A percentile compares a stretch with the other conserved stretches of the same genome.
phyloP scores from a whole-genome alignment of 2,888 invertebrate species.

The Meiosimyza platycephala region DNA sequence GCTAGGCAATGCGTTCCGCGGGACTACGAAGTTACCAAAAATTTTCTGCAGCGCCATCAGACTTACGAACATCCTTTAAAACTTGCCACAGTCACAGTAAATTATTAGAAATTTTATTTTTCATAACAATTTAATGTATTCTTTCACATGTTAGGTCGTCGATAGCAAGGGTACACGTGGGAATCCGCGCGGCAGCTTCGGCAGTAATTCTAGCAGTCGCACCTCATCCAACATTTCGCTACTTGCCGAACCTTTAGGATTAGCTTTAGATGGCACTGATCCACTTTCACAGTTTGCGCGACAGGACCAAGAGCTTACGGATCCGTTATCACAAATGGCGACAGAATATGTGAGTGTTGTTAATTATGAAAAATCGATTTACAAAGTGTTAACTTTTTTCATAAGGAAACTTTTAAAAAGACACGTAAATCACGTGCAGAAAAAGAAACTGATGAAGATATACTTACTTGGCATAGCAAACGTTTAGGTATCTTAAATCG shows the following conservation, averaged over 20 bases:
- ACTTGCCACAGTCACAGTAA: slow-evolving; percentile 68
- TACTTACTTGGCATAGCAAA: slow-evolving; percentile 81
- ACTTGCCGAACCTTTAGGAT: slow-evolving; percentile 69
- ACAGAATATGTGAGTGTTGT: slow-evolving; percentile 57
- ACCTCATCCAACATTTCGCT: slow-evolving; percentile 69
- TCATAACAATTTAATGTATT: background rate
- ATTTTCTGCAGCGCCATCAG: slow-evolving; percentile 52
- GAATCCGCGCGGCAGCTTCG: slow-evolving; percentile 58
- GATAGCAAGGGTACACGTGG: slow-evolving; percentile 69
- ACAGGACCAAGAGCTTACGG: slow-evolving; percentile 70
- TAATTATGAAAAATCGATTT: background rate
- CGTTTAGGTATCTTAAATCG: slow-evolving; percentile 84
- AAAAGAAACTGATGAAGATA: slow-evolving; percentile 61
- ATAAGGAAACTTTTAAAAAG: slow-evolving; percentile 57
- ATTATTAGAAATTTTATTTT: slow-evolving; percentile 16
- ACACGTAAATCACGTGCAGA: slow-evolving; percentile 47
- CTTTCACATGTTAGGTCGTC: slow-evolving; percentile 64
- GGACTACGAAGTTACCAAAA: slow-evolving; percentile 56
- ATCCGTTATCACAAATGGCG: slow-evolving; percentile 75
- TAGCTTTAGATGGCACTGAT: slow-evolving; percentile 76
- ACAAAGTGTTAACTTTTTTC: background rate
- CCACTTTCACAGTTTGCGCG: slow-evolving; percentile 79
- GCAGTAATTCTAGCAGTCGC: slow-evolving; percentile 69
- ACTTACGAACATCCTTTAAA: slow-evolving; percentile 73
- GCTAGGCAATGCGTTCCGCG: slow-evolving; percentile 61